Percentiles rank a stretch among this genome's conserved stretches.
Evolutionary conservation across 2,888 invertebrate genomes (phyloP).

Genomic region (Notodonta dromedarius): DNA sequence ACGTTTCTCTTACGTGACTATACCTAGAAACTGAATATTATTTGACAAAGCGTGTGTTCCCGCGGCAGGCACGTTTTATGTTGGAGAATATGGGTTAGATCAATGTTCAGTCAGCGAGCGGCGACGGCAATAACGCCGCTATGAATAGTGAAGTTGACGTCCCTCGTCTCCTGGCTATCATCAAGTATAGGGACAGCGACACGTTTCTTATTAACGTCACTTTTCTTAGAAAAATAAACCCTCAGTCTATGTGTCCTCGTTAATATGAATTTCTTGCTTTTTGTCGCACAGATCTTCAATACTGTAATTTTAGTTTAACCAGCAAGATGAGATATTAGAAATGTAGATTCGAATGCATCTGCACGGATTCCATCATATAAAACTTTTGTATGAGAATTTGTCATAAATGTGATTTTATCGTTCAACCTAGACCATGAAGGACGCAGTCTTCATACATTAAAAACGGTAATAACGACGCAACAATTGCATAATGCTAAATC

Average conservation of each 20-base stretch:
- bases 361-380: no score
- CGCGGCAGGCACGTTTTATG: constrained; percentile 47
- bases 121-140: constrained; percentile 45
- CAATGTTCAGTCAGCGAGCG: constrained; percentile 40
- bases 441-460: constrained; percentile 50
- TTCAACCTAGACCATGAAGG: constrained; percentile 53
- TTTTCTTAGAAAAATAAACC: constrained; percentile 11
- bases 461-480: constrained; percentile 52
- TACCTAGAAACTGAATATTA: constrained; percentile 48
- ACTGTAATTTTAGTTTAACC: not conserved
- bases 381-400: not conserved
- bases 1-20: constrained; percentile 42
- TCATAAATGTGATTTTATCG: constrained; percentile 20
- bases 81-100: constrained; percentile 44
- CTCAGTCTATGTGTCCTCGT: not conserved
- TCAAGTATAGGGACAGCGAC: constrained; percentile 8
- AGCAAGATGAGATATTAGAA: no score
- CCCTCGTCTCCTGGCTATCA: constrained; percentile 18
- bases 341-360: no score
- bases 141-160: constrained; percentile 48
- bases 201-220: constrained; percentile 15
- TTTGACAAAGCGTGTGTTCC: constrained; percentile 44
- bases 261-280: not conserved
- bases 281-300: no score
- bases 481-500: constrained; percentile 66